Base-by-base conservation (phyloP, 92 coral and sea anemone species). In the Parazoanthus darwini region DNA sequence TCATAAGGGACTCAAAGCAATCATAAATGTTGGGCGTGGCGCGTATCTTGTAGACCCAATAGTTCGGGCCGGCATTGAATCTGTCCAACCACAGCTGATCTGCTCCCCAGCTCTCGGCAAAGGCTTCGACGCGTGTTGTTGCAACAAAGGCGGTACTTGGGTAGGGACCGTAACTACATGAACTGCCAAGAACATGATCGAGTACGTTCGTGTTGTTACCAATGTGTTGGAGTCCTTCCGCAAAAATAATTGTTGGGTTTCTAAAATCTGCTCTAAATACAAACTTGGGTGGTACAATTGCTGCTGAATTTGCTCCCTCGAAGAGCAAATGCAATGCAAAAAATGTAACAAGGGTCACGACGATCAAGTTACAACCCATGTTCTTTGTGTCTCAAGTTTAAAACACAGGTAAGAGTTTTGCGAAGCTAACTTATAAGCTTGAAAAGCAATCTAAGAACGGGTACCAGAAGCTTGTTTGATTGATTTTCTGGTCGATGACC, bases 51-150 rank as follows among this genome's bases (percentile, higher is more conserved):
- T 74, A 74, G 43, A 74, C 39, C 22, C 39, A 39, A 8, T 33
- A 36, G 78, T 33, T 74, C 0, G 78, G 78, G 16, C 78, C 78
- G 5, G 78, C 78, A 0, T 35, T 35, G 23, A 74, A 74, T 9
- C 78, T 74, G 18, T 74, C 43, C 42, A 74, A 13, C 78, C 78
- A 74, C 44, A 74, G 20, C 78, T 74, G 78, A 74, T 74, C 78
- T 26, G 20, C 44, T 11, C 43, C 77, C 77, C 77, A 73, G 0
- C 23, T 33, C 77, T 73, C 77, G 36, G 77, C 77, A 26, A 73
- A 73, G 22, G 77, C 4, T 35, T 73, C 77, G 15, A 33, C 77
- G 2, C 22, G 35, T 5, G 77, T 73, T 73, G 77, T 73, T 16
- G 77, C 77, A 39, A 73, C 77, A 73, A 73, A 73, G 43, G 77